Percentiles rank a stretch among this genome's conserved stretches.
Evolutionary conservation across 2,888 invertebrate genomes (phyloP).

Genomic region (Gnatocerus cornutus): DNA sequence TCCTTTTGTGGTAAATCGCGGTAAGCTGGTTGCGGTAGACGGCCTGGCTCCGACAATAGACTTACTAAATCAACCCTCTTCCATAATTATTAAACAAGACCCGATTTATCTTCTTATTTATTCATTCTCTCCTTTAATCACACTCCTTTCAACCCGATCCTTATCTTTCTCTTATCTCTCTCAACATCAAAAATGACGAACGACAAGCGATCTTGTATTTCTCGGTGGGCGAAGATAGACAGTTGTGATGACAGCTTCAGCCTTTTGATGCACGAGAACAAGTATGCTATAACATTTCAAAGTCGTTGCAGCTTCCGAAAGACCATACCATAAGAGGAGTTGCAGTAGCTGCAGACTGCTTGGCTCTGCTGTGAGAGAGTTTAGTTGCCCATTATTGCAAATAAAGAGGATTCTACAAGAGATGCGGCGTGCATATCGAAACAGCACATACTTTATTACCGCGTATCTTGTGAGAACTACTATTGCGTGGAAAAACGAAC

Average conservation of each 20-base stretch:
- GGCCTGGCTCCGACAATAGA: slow-evolving; percentile 69
- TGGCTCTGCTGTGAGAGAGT: slow-evolving; percentile 69
- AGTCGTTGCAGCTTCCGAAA: slow-evolving; percentile 60
- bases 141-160: not conserved
- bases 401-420: slow-evolving; percentile 68
- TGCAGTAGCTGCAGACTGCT: slow-evolving; percentile 66
- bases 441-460: slow-evolving; percentile 66
- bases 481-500: slow-evolving; percentile 61
- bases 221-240: slow-evolving; percentile 31
- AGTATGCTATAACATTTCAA: slow-evolving; percentile 60
- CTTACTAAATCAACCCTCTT: slow-evolving; percentile 66
- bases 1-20: slow-evolving; percentile 66
- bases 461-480: slow-evolving; percentile 68
- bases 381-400: slow-evolving; percentile 67
- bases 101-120: slow-evolving; percentile 65
- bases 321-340: slow-evolving; percentile 67
- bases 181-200: not conserved
- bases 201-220: slow-evolving; percentile 22
- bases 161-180: not conserved
- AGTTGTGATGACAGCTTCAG: slow-evolving; percentile 55
- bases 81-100: slow-evolving; percentile 65
- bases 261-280: slow-evolving; percentile 61
- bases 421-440: slow-evolving; percentile 69
- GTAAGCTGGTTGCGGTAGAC: slow-evolving; percentile 64
- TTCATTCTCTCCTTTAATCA: slow-evolving; percentile 47